Evolutionary conservation across 2,797 vertebrate species (phyloP).

Genomic region (Etheostoma nigrum): DNA sequence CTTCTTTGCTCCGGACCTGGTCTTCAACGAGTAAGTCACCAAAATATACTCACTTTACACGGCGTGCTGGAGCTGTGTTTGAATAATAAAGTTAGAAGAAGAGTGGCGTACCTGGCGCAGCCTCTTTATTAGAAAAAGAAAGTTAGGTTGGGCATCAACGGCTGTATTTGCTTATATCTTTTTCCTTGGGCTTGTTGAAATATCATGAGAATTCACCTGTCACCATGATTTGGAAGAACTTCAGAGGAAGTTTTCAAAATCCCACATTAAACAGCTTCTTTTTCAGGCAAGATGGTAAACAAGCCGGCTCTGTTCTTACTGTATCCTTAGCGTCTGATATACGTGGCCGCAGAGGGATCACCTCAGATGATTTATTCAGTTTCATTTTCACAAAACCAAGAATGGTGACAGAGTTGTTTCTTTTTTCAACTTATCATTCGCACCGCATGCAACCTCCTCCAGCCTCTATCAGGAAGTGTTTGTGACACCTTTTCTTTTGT

Average conservation of each 20-base stretch:
- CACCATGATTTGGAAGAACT: slow-evolving; percentile 37
- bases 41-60: neutral
- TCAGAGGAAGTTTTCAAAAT: slow-evolving; percentile 49
- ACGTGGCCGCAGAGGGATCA: slow-evolving; percentile 55
- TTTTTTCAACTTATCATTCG: slow-evolving; percentile 25
- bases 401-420: slow-evolving; percentile 7
- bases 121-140: slow-evolving; percentile 24
- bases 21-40: slow-evolving; percentile 96
- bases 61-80: neutral
- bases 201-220: slow-evolving; percentile 45
- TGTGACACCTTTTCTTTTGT: slow-evolving; percentile 45
- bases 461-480: slow-evolving; percentile 5
- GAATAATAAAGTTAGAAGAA: slow-evolving; percentile 16
- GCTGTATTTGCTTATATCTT: neutral
- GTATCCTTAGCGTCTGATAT: slow-evolving; percentile 35
- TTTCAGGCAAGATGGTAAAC: slow-evolving; percentile 46
- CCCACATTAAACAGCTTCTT: neutral
- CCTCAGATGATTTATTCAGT: slow-evolving; percentile 69
- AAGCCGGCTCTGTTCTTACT: slow-evolving; percentile 45
- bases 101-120: slow-evolving; percentile 2
- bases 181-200: neutral
- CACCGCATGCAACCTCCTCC: slow-evolving; percentile 21
- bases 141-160: slow-evolving; percentile 22
- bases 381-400: slow-evolving; percentile 48
- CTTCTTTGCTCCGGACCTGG: slow-evolving; percentile 95